Evolutionary conservation across 2,888 invertebrate species (phyloP).

Genomic region (Fissipunctia ypsillon): DNA sequence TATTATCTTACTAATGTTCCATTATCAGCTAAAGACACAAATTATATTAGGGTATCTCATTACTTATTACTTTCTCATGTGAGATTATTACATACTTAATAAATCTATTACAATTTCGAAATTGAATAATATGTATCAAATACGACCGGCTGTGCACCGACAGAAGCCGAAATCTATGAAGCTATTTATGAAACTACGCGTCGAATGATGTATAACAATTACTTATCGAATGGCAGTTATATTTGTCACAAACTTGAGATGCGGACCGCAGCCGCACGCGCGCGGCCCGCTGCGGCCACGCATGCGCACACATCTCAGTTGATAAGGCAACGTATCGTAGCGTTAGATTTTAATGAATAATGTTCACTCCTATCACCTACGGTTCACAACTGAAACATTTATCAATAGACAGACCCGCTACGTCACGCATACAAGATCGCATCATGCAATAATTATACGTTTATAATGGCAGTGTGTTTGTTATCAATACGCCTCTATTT

Average conservation of each 20-base stretch:
- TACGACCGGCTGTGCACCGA: slow-evolving; percentile 88
- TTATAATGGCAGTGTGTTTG: slow-evolving; percentile 88
- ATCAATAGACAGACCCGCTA: slow-evolving; percentile 74
- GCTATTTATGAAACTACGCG: slow-evolving; percentile 84
- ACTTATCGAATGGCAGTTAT: slow-evolving; percentile 90
- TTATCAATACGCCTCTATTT: slow-evolving; percentile 79
- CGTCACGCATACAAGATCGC: slow-evolving; percentile 80
- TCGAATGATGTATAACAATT: slow-evolving; percentile 85
- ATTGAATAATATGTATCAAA: slow-evolving; percentile 90
- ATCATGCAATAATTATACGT: slow-evolving; percentile 79
- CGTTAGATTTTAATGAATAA: slow-evolving; percentile 75
- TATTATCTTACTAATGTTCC: slow-evolving; percentile 87
- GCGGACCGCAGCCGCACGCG: slow-evolving; percentile 64
- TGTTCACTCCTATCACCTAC: slow-evolving; percentile 72
- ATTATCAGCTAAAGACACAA: slow-evolving; percentile 90
- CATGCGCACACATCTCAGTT: slow-evolving; percentile 74
- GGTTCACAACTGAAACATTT: slow-evolving; percentile 62
- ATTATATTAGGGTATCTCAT: slow-evolving; percentile 89
- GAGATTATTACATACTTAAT: slow-evolving; percentile 89
- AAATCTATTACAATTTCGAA: slow-evolving; percentile 90
- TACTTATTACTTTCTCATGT: slow-evolving; percentile 87
- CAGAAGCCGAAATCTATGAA: slow-evolving; percentile 86
- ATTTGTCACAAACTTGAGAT: slow-evolving; percentile 83
- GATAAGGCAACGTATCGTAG: slow-evolving; percentile 87
- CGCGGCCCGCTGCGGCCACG: slow-evolving; percentile 38